Evolutionary conservation across 1,140 invertebrate species (phyloP), one percentile per base, ranked within the genome.

Genomic region (Papilio polytes): DNA sequence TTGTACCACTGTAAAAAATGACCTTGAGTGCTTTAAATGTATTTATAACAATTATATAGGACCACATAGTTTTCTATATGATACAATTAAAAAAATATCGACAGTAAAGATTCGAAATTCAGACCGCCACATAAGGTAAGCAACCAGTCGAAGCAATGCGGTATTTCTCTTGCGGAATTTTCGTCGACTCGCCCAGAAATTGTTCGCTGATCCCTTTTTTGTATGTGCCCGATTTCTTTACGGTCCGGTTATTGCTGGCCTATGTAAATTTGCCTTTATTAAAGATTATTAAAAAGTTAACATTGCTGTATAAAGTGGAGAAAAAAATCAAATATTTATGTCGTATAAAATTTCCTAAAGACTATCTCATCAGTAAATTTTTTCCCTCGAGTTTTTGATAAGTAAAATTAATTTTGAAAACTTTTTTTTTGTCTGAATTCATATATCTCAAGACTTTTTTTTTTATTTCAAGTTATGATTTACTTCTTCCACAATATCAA

Each of bases 81-180:
- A 53, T 18, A 53, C 9, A 76, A 53, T 51, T 26, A 46, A 51
- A 53, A 51, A 76, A 53, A 51, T 22, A 66, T 66, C 22, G 0
- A 3, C 36, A 76, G 13, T 26, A 51, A 15, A 76, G 22, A 76
- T 76, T 31, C 74, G 46, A 76, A 66, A 53, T 46, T 31, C 36
- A 76, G 74, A 51, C 22, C 74, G 48, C 74, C 74, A 46, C 20
- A 76, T 51, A 76, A 76, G 74, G 74, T 15, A 31, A 53, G 74
- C 48, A 46, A 53, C 74, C 74, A 76, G 74, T 76, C 36, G 44
- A 41, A 76, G 44, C 48, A 76, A 76, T 51, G 74, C 74, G 74
- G 74, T 76, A 76, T 76, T 51, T 46, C 46, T 76, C 74, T 76
- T 76, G 74, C 7, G 74, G 74, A 76, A 76, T 76, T 76, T 76